These are phyloP conservation scores for Lagria hirta DNA, from an alignment of 2,888 invertebrate species.

Conservation along the genomic window DNA sequence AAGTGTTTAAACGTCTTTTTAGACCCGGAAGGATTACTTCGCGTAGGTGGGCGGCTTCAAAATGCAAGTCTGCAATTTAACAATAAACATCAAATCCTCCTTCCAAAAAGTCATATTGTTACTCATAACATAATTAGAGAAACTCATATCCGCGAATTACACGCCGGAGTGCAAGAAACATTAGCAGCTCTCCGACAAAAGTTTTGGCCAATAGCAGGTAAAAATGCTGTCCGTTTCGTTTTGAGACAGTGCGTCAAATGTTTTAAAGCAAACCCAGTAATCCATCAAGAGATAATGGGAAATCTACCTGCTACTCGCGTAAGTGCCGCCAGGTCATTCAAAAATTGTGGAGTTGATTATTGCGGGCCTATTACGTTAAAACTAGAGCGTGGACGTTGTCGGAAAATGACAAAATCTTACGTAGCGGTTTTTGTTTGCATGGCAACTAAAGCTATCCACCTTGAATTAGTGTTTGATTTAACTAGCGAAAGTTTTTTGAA, in stretches of 20 bases:
- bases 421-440: slow-evolving; percentile 3
- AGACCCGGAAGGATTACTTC: no score
- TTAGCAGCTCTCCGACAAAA: not conserved
- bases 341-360: slow-evolving; percentile 8
- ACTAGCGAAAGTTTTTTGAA: slow-evolving; percentile 1
- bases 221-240: not conserved
- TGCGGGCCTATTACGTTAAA: slow-evolving; percentile 4
- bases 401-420: slow-evolving; percentile 3
- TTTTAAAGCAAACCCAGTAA: not conserved
- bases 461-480: slow-evolving; percentile 6
- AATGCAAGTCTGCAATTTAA: no score
- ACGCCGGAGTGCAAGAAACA: slow-evolving; percentile 2
- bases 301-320: slow-evolving; percentile 6
- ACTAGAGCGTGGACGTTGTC: not conserved
- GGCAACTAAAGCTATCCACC: not conserved
- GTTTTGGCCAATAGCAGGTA: slow-evolving; percentile 1
- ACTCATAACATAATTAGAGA: no score
- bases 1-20: no score
- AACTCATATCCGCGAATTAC: no score
- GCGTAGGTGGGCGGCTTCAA: no score
- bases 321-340: slow-evolving; percentile 3
- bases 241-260: slow-evolving; percentile 1
- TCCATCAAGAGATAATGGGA: slow-evolving; percentile 7
- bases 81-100: no score
- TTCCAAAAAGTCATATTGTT: no score